Base-by-base conservation (phyloP, 2,113 vertebrate genomes). In the Xenus cinereus region DNA sequence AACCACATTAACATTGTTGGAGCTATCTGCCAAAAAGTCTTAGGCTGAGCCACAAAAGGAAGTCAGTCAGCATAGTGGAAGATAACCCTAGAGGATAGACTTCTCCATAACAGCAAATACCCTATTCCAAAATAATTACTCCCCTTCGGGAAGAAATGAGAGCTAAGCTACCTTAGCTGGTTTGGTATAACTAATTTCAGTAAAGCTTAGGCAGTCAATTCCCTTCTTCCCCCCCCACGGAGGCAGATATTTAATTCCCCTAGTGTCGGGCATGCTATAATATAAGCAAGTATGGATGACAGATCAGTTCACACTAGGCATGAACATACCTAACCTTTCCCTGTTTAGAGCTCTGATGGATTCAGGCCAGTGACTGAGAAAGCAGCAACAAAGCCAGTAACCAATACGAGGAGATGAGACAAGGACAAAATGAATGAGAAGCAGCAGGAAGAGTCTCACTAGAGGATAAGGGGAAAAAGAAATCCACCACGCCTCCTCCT, bases 401-500 rank as follows among this genome's bases (percentile, higher is more conserved):
- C 71, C 69, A 89, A 89, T 23, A 87, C 13, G 0, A 48, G 79
- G 88, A 89, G 83, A 95, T 28, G 77, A 92, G 86, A 86, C 88
- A 96, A 91, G 93, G 94, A 45, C 94, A 92, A 93, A 93, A 95
- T 88, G 90, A 96, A 97, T 91, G 90, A 94, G 66, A 30, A 93
- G 77, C 54, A 51, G 91, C 77, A 95, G 50, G 66, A 93, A 94
- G 71, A 84, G 81, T 37, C 62, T 82, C 66, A 48, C 73, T 84
- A 71, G 69, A 78, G 64, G 35, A 87, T 80, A 90, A 87, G 67
- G 46, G 73, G 53, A 45, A 54, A 56, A 82, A 90, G 95, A 95
- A 91, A 87, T 51, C 84, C 84, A 89, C 93, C 91, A 93, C 53
- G 13, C 81, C 95, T 76, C 89, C 96, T 91, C 81, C 77, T 79